Evolutionary conservation across 2,797 vertebrate species (phyloP).

Genomic region (Sphaeramia orbicularis): DNA sequence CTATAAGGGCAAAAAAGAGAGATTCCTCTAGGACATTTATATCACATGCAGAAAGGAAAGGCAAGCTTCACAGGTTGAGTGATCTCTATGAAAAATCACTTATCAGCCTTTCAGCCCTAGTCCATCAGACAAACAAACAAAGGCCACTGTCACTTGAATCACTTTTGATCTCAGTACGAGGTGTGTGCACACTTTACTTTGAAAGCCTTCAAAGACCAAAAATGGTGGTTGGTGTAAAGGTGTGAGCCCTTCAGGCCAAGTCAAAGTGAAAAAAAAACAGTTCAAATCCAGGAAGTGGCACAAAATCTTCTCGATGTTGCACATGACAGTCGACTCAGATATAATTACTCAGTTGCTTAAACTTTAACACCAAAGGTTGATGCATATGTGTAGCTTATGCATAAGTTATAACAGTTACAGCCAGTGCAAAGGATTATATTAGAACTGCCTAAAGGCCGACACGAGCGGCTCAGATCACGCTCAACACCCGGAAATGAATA

Average conservation of each 20-base stretch:
- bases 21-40: conserved; percentile 7
- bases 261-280: conserved; percentile 29
- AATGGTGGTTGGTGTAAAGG: conserved; percentile 43
- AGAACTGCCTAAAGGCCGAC: conserved; percentile 28
- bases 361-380: not conserved
- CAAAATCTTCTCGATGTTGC: conserved; percentile 18
- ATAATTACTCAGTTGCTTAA: too few relatives aligned
- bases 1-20: conserved; percentile 30
- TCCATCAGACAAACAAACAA: conserved; percentile 6
- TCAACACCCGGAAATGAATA: conserved; percentile 70
- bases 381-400: not conserved
- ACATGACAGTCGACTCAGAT: conserved; percentile 16
- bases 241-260: conserved; percentile 29
- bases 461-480: conserved; percentile 14
- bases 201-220: conserved; percentile 20
- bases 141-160: not conserved
- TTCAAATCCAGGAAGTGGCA: conserved; percentile 76
- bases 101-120: conserved; percentile 6
- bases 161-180: not conserved
- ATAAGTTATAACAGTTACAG: not conserved
- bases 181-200: not conserved
- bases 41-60: conserved; percentile 55
- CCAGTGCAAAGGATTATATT: not conserved
- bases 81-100: conserved; percentile 28
- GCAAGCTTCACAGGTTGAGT: conserved; percentile 14